phyloP scores from a whole-genome alignment of 2,113 vertebrate genomes.

The Antidorcas marsupialis region DNA sequence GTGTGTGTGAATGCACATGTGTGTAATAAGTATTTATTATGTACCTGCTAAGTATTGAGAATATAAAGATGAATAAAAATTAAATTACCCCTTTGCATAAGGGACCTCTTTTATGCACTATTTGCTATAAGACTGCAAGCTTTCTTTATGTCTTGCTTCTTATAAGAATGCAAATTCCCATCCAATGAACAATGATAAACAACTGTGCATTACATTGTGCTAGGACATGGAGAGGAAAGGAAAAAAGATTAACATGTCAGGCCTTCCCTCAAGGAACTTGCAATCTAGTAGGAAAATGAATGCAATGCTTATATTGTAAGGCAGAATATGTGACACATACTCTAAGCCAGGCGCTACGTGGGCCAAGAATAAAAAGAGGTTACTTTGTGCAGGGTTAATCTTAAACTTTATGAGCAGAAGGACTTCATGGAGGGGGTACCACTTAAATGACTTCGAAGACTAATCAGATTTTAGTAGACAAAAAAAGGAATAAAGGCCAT shows the following conservation, averaged over 20 bases:
- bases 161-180: not conserved
- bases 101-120: not conserved
- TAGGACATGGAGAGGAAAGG: not conserved
- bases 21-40: not conserved
- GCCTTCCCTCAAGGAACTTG: not conserved
- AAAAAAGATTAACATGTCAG: not conserved
- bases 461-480: not conserved
- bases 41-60: not conserved
- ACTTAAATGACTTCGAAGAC: not conserved
- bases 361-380: not conserved
- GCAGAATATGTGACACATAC: not conserved
- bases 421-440: not conserved
- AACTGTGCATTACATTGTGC: not conserved
- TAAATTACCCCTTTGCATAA: not conserved
- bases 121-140: not conserved
- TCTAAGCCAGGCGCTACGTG: not conserved
- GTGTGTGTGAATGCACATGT: not conserved
- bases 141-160: not conserved
- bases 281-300: not conserved
- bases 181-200: not conserved
- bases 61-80: not conserved
- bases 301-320: not conserved
- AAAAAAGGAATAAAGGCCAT: not conserved
- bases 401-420: not conserved
- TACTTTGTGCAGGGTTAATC: not conserved